A percentile compares a stretch with the other conserved stretches of the same genome.
Conservation (phyloP, 2,888 invertebrate species). For the Papilio demoleus region DNA sequence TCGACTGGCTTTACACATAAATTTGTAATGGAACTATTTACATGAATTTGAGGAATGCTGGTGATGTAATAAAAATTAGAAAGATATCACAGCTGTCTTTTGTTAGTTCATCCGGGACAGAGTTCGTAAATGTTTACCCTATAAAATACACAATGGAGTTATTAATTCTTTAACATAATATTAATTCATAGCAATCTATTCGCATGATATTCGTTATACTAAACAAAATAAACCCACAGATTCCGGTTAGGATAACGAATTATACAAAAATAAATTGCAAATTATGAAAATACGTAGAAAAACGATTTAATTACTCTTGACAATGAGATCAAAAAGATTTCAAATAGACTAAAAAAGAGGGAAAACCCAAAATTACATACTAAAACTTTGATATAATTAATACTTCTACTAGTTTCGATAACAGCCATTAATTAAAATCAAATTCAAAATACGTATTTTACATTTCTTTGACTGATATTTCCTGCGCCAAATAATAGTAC, state of each 20-base stretch:
- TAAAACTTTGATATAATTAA: too few species aligned
- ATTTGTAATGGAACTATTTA: not conserved
- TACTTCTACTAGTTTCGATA: too few species aligned
- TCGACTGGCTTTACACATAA: too few species aligned
- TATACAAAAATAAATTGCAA: not conserved
- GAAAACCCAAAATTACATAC: too few species aligned
- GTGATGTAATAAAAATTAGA: too few species aligned
- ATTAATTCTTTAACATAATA: not conserved
- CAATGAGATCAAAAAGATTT: not conserved
- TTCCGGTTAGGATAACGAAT: conserved; percentile 18
- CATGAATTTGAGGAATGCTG: not conserved
- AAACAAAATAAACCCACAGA: not conserved
- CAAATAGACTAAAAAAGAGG: not conserved
- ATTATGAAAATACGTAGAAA: conserved; percentile 7
- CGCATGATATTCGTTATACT: not conserved
- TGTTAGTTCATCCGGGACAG: not conserved
- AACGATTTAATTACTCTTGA: not conserved
- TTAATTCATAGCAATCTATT: not conserved
- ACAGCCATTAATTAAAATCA: too few species aligned
- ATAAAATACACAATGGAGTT: not conserved
- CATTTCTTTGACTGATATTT: too few species aligned
- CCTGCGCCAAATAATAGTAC: too few species aligned
- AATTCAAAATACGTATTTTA: too few species aligned
- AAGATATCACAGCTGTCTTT: not conserved
- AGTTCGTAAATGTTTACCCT: too few species aligned